phyloP scores from a whole-genome alignment of 1,140 invertebrate genomes.

The Drosophila bocki region DNA sequence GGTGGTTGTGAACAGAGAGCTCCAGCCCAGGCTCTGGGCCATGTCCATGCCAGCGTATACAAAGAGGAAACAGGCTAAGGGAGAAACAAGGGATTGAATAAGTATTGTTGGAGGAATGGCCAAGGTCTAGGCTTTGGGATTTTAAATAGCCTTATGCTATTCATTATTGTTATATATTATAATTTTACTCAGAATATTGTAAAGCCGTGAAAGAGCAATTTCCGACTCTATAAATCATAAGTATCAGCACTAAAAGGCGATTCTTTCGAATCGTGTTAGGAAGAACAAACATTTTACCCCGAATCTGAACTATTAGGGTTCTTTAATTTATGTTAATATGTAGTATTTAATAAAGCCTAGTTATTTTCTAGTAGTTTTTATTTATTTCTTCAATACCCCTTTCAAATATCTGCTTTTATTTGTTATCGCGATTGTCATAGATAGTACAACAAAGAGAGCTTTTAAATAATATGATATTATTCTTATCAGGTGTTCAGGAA shows the following conservation, averaged over 20 bases:
- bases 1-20: not conserved
- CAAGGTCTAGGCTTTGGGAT: not conserved
- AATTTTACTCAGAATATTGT: no score
- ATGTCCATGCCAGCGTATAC: slow-evolving; percentile 70
- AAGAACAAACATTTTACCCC: no score
- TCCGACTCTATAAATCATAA: no score
- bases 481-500: slow-evolving; percentile 4
- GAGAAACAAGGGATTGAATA: not conserved
- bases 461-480: slow-evolving; percentile 2
- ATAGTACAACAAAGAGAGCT: not conserved
- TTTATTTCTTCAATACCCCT: not conserved
- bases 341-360: not conserved
- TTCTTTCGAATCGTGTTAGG: no score
- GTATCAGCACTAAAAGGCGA: no score
- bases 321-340: no score
- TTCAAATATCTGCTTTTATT: not conserved
- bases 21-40: slow-evolving; percentile 65
- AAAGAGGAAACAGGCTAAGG: slow-evolving; percentile 54
- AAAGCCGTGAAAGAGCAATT: no score
- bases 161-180: no score
- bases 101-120: not conserved
- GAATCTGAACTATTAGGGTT: no score
- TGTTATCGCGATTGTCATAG: slow-evolving; percentile 5
- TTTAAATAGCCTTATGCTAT: no score
- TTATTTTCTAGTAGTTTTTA: no score